Conservation (phyloP, 2,888 invertebrate genomes). For the Tachina lurida region DNA sequence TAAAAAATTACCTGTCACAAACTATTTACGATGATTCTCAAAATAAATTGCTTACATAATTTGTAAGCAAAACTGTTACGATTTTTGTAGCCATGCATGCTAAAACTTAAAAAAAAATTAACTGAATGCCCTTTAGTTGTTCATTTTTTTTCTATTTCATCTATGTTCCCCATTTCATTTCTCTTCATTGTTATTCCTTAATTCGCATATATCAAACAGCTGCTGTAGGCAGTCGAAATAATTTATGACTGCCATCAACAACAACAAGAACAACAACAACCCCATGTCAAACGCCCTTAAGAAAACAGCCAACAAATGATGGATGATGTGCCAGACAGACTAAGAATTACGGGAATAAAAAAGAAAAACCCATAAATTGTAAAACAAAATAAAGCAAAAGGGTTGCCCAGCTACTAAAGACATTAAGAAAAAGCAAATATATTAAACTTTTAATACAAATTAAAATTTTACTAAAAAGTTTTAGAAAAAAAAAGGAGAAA, state of each 20-base stretch:
- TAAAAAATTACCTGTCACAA: no score
- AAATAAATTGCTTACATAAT: no score
- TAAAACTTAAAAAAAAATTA: background rate
- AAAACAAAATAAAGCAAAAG: background rate
- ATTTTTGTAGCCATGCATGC: no score
- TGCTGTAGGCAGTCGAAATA: slow-evolving; percentile 61
- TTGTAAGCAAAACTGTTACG: no score
- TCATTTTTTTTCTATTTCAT: background rate
- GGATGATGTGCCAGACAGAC: slow-evolving; percentile 57
- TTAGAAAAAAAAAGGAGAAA: background rate
- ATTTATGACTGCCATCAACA: slow-evolving; percentile 67
- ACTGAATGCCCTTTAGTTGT: background rate
- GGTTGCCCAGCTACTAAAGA: slow-evolving; percentile 14
- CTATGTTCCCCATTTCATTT: background rate
- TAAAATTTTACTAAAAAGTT: background rate
- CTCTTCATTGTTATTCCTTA: slow-evolving; percentile 39
- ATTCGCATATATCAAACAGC: slow-evolving; percentile 62
- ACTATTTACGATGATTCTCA: no score
- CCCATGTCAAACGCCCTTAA: slow-evolving; percentile 38
- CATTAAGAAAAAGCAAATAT: background rate
- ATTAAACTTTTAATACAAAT: background rate
- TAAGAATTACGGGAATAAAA: slow-evolving; percentile 30
- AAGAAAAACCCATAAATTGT: slow-evolving; percentile 41
- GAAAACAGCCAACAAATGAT: slow-evolving; percentile 52
- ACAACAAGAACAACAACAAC: slow-evolving; percentile 24